Evolutionary conservation across 2,888 invertebrate species (phyloP).

Genomic region (Ectropis crepuscularia): DNA sequence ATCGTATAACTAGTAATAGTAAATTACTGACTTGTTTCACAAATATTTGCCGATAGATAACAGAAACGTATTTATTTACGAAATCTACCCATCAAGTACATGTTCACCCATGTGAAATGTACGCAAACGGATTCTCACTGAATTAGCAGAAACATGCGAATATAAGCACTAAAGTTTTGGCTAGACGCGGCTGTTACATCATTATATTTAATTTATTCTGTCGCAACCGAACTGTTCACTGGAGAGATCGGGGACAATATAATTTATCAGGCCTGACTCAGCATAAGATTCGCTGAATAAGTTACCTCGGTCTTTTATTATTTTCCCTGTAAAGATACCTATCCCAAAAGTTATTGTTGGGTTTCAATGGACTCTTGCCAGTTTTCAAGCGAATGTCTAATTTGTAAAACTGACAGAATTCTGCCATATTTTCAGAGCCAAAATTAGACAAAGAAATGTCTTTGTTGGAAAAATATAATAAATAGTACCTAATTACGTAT

Average conservation of each 20-base stretch:
- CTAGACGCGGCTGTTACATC: slow-evolving; percentile 49
- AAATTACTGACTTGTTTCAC: not conserved
- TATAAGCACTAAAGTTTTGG: slow-evolving; percentile 47
- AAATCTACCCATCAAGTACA: slow-evolving; percentile 28
- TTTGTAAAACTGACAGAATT: too few species aligned
- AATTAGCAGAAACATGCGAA: slow-evolving; percentile 57
- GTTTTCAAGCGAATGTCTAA: too few species aligned
- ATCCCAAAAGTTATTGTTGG: too few species aligned
- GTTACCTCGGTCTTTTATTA: slow-evolving; percentile 25
- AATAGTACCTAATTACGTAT: too few species aligned
- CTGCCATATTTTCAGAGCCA: too few species aligned
- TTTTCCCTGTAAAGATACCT: slow-evolving; percentile 34
- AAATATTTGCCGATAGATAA: not conserved
- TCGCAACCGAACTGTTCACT: slow-evolving; percentile 43
- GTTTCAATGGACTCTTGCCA: too few species aligned
- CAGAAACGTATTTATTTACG: not conserved
- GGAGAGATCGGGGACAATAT: slow-evolving; percentile 45
- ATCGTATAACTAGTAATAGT: too few species aligned
- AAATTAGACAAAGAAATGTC: too few species aligned
- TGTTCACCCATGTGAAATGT: slow-evolving; percentile 26
- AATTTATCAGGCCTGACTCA: slow-evolving; percentile 47
- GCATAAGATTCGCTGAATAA: slow-evolving; percentile 35
- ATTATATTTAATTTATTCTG: slow-evolving; percentile 49
- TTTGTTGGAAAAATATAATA: too few species aligned
- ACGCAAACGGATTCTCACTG: slow-evolving; percentile 36